Evolutionary conservation across 2,797 vertebrate species (phyloP), one percentile per base, ranked within the genome.

Genomic region (Syncerus caffer): DNA sequence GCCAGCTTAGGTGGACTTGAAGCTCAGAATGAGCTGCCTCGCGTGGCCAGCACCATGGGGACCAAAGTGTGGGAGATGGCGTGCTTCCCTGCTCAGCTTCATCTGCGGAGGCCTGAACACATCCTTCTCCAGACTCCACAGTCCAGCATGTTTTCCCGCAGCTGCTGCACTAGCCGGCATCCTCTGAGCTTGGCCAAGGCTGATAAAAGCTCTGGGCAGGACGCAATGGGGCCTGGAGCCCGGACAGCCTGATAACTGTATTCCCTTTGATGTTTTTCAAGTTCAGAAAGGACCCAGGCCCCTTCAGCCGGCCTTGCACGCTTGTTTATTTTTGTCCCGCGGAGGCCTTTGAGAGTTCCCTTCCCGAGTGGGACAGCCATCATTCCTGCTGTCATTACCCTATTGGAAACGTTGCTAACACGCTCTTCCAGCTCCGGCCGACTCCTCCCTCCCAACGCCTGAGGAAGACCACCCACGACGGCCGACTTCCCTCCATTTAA

Each of bases 291-390:
- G 84, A 80, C 96, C 42, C 29, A 17, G 95, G 96, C 93, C 96
- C 79, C 86, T 58, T 64, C 17, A 34, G 96, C 96, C 25, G 4
- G 85, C 13, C 13, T 34, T 42, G 53, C 95, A 42, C 21, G 4
- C 97, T 96, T 97, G 97, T 98, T 98, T 97, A 97, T 97, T 97
- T 97, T 97, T 91, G 96, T 95, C 93, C 95, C 4, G 78, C 45
- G 86, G 45, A 80, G 97, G 92, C 95, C 89, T 95, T 91, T 95
- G 95, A 90, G 95, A 94, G 94, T 91, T 96, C 91, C 95, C 89
- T 97, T 93, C 95, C 96, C 95, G 64, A 96, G 97, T 58, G 97
- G 93, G 91, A 89, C 94, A 76, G 97, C 97, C 71, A 82, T 95
- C 94, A 92, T 93, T 55, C 76, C n/a, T 74, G 97, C 97, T 97